Evolutionary conservation across 2,113 vertebrate species (phyloP).

Genomic region (Oxyura jamaicensis): DNA sequence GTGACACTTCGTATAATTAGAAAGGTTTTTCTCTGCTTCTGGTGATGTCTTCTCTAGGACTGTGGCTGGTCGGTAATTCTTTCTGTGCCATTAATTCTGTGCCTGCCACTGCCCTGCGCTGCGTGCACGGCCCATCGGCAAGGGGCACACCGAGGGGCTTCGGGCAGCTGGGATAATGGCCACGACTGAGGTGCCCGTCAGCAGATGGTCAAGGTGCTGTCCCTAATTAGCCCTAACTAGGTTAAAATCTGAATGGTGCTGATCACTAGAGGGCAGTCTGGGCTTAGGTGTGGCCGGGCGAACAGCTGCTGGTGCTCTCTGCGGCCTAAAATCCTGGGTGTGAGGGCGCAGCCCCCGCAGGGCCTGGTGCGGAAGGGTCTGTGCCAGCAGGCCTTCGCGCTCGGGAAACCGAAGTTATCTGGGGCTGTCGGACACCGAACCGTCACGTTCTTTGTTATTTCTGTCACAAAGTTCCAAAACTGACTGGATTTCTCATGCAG

Average conservation of each 20-base stretch:
- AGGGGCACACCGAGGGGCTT: fast-evolving
- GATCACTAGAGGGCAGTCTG: constrained; percentile 18
- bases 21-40: not conserved
- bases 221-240: not conserved
- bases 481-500: fast-evolving
- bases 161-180: too few relatives aligned
- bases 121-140: too few relatives aligned
- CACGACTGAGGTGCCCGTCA: too few relatives aligned
- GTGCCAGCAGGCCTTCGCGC: not conserved
- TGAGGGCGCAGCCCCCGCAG: fast-evolving
- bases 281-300: not conserved
- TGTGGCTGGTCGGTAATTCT: not conserved
- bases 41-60: too few relatives aligned
- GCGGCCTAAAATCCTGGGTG: fast-evolving
- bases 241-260: fast-evolving
- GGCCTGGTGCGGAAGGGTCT: fast-evolving
- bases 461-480: fast-evolving
- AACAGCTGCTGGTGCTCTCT: fast-evolving
- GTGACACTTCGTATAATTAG: not conserved
- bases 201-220: fast-evolving
- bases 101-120: too few relatives aligned
- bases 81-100: too few relatives aligned
- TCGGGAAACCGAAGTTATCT: fast-evolving
- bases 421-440: fast-evolving
- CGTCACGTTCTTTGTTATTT: fast-evolving